Percentiles rank a stretch among this genome's conserved stretches.
These are phyloP conservation scores for Pelodiscus sinensis DNA, from an alignment of 2,113 vertebrate species.

Conservation along the genomic window DNA sequence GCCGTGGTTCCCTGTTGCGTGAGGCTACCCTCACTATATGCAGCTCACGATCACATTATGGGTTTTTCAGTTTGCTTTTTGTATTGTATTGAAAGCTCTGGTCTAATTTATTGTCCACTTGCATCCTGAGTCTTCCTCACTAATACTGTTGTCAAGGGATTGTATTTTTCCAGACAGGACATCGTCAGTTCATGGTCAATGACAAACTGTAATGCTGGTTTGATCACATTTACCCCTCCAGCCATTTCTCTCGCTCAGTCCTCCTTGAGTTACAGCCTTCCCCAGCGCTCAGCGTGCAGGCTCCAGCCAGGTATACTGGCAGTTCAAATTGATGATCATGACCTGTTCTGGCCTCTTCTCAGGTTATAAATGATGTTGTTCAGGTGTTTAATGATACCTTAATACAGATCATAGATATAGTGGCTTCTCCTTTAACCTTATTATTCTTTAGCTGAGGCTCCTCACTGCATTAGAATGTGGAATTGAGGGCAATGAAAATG, in stretches of 20 bases:
- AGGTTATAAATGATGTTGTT: not conserved
- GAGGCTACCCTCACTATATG: not conserved
- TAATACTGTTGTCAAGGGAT: not conserved
- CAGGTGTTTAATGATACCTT: not conserved
- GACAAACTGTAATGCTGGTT: rapidly evolving
- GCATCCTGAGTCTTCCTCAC: rapidly evolving
- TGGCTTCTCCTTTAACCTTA: not conserved
- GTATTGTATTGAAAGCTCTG: not conserved
- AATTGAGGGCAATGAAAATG: not conserved
- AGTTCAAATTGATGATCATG: not conserved
- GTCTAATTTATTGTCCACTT: not conserved
- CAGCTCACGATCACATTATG: rapidly evolving
- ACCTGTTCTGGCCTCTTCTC: not conserved
- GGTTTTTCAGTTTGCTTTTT: not conserved
- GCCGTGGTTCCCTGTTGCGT: not conserved
- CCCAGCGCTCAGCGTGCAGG: not conserved
- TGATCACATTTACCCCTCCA: not conserved
- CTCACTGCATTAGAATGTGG: not conserved
- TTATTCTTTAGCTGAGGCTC: not conserved
- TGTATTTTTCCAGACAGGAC: not conserved
- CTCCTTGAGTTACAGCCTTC: not conserved
- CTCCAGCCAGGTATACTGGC: not conserved
- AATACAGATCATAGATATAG: not conserved
- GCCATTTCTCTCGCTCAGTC: not conserved
- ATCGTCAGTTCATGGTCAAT: not conserved